Conservation (phyloP, 2,797 vertebrate genomes). For the Darevskia mixta region DNA sequence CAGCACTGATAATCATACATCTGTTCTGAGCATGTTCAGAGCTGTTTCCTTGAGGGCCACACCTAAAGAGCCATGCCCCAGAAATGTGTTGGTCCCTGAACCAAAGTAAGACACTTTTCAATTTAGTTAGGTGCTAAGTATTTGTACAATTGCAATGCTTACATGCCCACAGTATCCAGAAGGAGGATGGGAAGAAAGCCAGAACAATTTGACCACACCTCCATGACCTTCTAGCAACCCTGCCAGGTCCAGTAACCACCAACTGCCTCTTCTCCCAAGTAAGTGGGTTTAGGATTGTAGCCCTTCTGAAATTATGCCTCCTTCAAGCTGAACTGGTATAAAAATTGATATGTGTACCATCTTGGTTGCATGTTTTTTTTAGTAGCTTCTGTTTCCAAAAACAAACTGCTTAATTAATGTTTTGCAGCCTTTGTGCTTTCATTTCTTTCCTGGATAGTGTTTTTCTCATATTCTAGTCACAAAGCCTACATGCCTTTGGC, state of each 20-base stretch:
- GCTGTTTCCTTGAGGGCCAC: too few relatives aligned
- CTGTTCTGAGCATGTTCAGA: too few relatives aligned
- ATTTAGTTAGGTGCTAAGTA: too few relatives aligned
- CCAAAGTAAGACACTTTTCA: not conserved
- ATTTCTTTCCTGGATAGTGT: constrained; percentile 41
- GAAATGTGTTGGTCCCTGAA: not conserved
- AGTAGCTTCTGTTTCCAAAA: constrained; percentile 24
- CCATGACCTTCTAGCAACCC: not conserved
- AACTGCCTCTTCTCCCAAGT: not conserved
- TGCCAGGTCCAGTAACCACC: not conserved
- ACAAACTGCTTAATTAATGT: constrained; percentile 33
- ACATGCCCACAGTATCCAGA: too few relatives aligned
- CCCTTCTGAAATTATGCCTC: not conserved
- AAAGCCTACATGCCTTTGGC: constrained; percentile 37
- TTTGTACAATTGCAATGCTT: too few relatives aligned
- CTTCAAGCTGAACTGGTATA: not conserved
- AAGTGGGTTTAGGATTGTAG: not conserved
- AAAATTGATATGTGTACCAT: not conserved
- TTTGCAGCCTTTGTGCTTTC: constrained; percentile 7
- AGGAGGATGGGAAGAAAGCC: too few relatives aligned
- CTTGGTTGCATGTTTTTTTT: not conserved
- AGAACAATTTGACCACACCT: too few relatives aligned
- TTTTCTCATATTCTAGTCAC: constrained; percentile 68
- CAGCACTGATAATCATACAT: too few relatives aligned
- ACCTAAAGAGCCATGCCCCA: too few relatives aligned